phyloP scores from a whole-genome alignment of 2,113 vertebrate genomes.

The Perca flavescens region DNA sequence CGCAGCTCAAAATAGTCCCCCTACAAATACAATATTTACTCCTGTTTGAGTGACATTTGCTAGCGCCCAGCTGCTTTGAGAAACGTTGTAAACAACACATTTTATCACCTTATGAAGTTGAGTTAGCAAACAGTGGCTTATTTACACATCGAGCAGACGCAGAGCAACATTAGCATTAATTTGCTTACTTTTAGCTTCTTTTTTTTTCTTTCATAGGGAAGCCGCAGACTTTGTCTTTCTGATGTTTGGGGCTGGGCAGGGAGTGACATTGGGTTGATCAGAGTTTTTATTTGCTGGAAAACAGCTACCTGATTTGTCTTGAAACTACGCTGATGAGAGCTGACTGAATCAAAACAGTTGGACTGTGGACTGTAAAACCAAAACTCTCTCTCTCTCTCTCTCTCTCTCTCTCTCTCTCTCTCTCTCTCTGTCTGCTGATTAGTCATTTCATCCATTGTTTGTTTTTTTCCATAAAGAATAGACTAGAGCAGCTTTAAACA shows the following conservation, averaged over 20 bases:
- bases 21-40: not conserved
- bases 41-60: not conserved
- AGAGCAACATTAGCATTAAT: not conserved
- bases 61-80: not conserved
- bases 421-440: not conserved
- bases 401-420: no score
- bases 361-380: not conserved
- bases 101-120: not conserved
- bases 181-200: not conserved
- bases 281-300: not conserved
- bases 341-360: constrained; percentile 7
- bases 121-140: not conserved
- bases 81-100: not conserved
- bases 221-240: constrained; percentile 2
- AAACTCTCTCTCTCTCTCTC: not conserved
- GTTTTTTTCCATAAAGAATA: not conserved
- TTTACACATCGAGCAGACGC: not conserved
- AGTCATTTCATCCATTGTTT: not conserved
- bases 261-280: constrained; percentile 7
- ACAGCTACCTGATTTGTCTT: constrained; percentile 7
- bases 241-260: not conserved
- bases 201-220: constrained; percentile 4
- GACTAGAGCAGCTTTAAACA: not conserved
- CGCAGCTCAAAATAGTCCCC: constrained; percentile 10
- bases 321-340: constrained; percentile 5